Evolutionary conservation across 2,113 vertebrate genomes (phyloP).

Genomic region (Anser brachyrhynchus): DNA sequence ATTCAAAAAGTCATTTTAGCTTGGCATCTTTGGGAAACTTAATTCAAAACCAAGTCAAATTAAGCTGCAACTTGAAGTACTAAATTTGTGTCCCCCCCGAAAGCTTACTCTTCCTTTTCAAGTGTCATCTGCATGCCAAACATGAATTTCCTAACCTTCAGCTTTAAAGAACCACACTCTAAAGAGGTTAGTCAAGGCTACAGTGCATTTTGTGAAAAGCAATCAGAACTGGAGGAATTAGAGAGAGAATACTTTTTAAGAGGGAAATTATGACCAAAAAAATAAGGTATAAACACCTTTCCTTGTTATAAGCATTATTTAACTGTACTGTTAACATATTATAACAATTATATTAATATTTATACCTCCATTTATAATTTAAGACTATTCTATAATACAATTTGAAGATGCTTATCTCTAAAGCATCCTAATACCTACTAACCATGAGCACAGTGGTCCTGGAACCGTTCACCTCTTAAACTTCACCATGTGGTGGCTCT

Average conservation of each 20-base stretch:
- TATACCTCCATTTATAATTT: background rate
- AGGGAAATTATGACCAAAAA: background rate
- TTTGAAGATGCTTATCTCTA: background rate
- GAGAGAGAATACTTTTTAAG: background rate
- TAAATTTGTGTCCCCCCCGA: background rate
- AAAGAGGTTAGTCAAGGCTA: constrained; percentile 13
- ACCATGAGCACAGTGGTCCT: background rate
- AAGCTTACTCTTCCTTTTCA: constrained; percentile 6
- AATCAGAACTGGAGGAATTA: background rate
- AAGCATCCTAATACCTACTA: background rate
- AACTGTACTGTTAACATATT: too few species aligned
- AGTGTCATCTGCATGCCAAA: constrained; percentile 11
- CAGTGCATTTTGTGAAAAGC: background rate
- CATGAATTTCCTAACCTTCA: constrained; percentile 36
- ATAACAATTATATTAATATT: background rate
- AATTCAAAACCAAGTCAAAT: constrained; percentile 19
- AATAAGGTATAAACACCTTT: background rate
- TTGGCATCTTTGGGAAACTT: background rate
- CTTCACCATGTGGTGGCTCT: background rate
- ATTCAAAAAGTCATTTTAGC: background rate
- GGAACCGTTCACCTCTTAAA: background rate
- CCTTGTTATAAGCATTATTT: background rate
- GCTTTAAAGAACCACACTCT: constrained; percentile 2
- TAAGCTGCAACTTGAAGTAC: background rate
- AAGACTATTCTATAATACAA: background rate